phyloP scores from a whole-genome alignment of 2,797 vertebrate genomes.

The Yasuhikotakia modesta region DNA sequence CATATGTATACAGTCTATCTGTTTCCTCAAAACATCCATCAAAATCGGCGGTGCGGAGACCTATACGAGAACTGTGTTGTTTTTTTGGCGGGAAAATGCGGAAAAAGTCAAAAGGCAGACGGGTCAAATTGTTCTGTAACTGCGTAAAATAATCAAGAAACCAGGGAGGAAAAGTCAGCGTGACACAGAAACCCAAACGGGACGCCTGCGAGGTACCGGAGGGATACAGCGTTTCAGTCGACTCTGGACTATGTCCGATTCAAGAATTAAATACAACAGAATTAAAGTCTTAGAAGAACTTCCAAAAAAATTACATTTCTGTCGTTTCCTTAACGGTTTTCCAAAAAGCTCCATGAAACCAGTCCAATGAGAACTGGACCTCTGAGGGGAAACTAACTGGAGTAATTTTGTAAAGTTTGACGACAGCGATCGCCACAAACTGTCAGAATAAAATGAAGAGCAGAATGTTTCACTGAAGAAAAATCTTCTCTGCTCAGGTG shows the following conservation, averaged over 20 bases:
- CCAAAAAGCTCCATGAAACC: background rate
- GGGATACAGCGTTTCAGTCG: background rate
- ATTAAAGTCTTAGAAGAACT: background rate
- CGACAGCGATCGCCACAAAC: too few species aligned
- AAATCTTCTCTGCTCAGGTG: too few species aligned
- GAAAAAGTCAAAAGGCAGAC: conserved; percentile 30
- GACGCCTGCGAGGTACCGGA: background rate
- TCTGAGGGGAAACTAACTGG: background rate
- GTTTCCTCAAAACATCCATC: conserved; percentile 55
- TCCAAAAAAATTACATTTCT: too few species aligned
- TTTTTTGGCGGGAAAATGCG: conserved; percentile 36
- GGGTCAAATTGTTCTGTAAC: conserved; percentile 32
- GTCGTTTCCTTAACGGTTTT: too few species aligned
- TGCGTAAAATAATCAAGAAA: conserved; percentile 32
- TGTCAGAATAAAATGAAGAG: background rate
- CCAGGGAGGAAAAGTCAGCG: background rate
- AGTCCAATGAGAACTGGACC: too few species aligned
- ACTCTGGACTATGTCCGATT: background rate
- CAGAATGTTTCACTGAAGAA: too few species aligned
- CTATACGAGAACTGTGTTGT: conserved; percentile 49
- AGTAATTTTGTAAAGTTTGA: background rate
- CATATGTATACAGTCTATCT: conserved; percentile 48
- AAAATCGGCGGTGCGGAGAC: conserved; percentile 50
- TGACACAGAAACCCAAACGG: conserved; percentile 25
- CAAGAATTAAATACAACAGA: background rate